Evolutionary conservation across 1,140 invertebrate genomes (phyloP).

Genomic region (Ladona fulva): DNA sequence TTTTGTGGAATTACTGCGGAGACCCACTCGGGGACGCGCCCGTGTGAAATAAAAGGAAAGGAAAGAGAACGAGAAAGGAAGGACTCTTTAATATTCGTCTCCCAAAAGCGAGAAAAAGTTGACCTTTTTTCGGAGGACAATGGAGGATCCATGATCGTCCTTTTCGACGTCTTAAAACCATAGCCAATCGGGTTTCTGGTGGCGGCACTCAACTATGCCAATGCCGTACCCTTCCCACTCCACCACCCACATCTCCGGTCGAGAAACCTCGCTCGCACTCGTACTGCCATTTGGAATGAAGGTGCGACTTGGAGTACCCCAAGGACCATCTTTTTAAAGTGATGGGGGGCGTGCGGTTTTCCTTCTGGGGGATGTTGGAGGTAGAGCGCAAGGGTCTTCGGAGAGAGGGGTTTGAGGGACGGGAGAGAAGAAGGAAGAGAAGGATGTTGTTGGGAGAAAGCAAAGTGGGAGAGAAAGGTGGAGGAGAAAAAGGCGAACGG

Average conservation of each 20-base stretch:
- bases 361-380: too few relatives aligned
- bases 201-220: neutral
- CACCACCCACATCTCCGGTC: neutral
- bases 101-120: too few relatives aligned
- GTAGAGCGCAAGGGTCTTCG: too few relatives aligned
- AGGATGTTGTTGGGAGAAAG: neutral
- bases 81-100: too few relatives aligned
- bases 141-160: neutral
- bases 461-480: neutral
- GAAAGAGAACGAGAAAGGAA: too few relatives aligned
- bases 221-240: neutral
- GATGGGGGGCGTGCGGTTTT: too few relatives aligned
- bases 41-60: too few relatives aligned
- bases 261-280: neutral
- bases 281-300: too few relatives aligned
- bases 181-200: neutral
- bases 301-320: neutral
- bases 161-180: neutral
- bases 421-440: neutral
- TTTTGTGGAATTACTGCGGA: too few relatives aligned
- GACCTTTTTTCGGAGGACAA: too few relatives aligned
- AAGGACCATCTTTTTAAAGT: neutral
- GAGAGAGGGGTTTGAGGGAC: too few relatives aligned
- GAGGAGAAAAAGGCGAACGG: neutral
- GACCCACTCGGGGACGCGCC: too few relatives aligned